phyloP scores from a whole-genome alignment of 2,797 vertebrate species.

The Periophthalmus magnuspinnatus region DNA sequence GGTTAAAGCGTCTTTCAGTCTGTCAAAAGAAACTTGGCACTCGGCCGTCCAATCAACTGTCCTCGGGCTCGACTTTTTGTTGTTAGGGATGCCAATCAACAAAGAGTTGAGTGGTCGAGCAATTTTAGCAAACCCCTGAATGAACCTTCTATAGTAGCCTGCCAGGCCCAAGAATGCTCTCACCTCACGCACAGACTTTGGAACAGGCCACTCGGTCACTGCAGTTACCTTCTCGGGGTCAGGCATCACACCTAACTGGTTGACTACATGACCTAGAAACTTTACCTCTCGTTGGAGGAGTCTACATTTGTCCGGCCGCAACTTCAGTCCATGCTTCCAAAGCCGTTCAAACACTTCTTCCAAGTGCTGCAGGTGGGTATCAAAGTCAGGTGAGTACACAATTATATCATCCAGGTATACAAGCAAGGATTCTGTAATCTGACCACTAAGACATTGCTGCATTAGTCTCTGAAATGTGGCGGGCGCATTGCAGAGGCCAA shows the following conservation, averaged over 20 bases:
- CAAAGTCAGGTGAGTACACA: too few species aligned
- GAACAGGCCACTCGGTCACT: not conserved
- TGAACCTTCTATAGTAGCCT: not conserved
- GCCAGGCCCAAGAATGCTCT: not conserved
- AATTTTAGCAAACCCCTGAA: not conserved
- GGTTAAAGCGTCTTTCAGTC: not conserved
- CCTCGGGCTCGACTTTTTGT: not conserved
- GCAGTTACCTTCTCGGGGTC: not conserved
- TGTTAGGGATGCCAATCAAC: not conserved
- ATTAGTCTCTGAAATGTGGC: not conserved
- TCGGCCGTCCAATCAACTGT: too few species aligned
- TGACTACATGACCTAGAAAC: too few species aligned
- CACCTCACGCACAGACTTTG: not conserved
- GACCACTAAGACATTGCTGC: not conserved
- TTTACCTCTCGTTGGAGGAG: too few species aligned
- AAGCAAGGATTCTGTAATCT: not conserved
- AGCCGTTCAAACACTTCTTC: too few species aligned
- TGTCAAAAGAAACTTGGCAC: not conserved
- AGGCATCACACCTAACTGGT: not conserved
- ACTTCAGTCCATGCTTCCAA: too few species aligned
- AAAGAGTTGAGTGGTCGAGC: not conserved
- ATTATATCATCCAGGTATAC: too few species aligned
- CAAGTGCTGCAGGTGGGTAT: too few species aligned
- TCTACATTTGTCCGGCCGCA: too few species aligned
- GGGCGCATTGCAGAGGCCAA: not conserved